Conservation (phyloP, 2,113 vertebrate genomes). For the Elgaria multicarinata region DNA sequence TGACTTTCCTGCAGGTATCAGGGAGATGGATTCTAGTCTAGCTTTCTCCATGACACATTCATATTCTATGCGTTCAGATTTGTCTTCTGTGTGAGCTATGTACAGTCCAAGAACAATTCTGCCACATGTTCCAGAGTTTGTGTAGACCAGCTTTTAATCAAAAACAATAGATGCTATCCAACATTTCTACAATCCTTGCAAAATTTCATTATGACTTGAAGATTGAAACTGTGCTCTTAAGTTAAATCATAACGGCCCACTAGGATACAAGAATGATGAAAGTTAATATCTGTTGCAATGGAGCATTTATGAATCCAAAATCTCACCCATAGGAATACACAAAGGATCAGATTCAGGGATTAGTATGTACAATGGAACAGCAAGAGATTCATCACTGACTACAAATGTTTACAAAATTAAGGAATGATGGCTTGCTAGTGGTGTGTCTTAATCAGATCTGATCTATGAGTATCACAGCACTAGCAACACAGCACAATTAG, state of each 20-base stretch:
- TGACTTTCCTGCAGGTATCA: not conserved
- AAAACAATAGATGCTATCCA: not conserved
- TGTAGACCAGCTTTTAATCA: not conserved
- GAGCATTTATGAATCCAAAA: not conserved
- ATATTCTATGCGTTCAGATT: not conserved
- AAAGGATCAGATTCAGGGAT: not conserved
- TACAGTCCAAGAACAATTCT: not conserved
- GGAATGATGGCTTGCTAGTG: not conserved
- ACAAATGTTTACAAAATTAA: not conserved
- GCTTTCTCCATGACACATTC: not conserved
- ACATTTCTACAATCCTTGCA: constrained; percentile 2
- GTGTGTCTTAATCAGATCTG: not conserved
- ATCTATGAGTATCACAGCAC: not conserved
- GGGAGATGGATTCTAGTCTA: not conserved
- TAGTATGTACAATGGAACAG: not conserved
- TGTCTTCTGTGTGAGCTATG: too few species aligned
- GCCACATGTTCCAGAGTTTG: not conserved
- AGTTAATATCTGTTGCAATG: not conserved
- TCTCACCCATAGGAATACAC: not conserved
- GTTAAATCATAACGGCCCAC: not conserved
- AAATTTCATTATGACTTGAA: not conserved
- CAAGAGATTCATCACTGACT: not conserved
- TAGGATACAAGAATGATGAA: not conserved
- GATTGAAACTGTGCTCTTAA: not conserved
- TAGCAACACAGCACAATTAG: not conserved